These are phyloP conservation scores for Rosalia funebris DNA, from an alignment of 2,888 invertebrate genomes.

Conservation along the genomic window DNA sequence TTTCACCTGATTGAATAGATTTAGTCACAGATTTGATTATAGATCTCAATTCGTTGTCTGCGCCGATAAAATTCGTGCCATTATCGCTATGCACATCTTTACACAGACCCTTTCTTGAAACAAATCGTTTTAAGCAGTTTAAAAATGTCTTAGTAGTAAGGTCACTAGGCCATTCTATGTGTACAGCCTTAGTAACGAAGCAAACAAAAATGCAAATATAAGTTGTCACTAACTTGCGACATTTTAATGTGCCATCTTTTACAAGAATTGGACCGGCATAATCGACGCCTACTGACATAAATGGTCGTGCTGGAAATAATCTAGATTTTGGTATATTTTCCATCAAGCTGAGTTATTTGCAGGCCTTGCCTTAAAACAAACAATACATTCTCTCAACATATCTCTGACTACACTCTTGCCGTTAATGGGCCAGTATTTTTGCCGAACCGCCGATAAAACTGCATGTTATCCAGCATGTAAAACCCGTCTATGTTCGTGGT, in stretches of 20 bases:
- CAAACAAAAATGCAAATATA: too few species aligned
- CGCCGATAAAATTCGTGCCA: too few species aligned
- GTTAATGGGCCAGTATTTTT: slow-evolving; percentile 27
- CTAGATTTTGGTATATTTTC: slow-evolving; percentile 38
- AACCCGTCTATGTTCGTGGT: background rate
- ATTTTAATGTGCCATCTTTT: slow-evolving; percentile 19
- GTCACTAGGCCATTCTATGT: too few species aligned
- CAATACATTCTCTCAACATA: slow-evolving; percentile 31
- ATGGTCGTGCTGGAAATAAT: slow-evolving; percentile 27
- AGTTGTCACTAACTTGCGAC: too few species aligned
- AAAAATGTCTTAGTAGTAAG: too few species aligned
- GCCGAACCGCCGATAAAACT: background rate
- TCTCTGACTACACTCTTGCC: slow-evolving; percentile 25
- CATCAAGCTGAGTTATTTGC: slow-evolving; percentile 34
- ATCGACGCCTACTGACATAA: slow-evolving; percentile 41
- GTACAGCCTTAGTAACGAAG: too few species aligned
- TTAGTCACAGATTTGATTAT: too few species aligned
- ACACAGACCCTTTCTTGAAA: too few species aligned
- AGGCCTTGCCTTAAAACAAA: slow-evolving; percentile 27
- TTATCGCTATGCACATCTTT: too few species aligned
- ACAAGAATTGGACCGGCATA: slow-evolving; percentile 39
- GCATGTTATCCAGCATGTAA: background rate
- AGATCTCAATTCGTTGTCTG: too few species aligned
- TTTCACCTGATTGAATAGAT: too few species aligned
- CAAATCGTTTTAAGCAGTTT: too few species aligned